These are phyloP conservation scores for Epinotia brunnichana DNA, from an alignment of 2,888 invertebrate species.

Conservation along the genomic window DNA sequence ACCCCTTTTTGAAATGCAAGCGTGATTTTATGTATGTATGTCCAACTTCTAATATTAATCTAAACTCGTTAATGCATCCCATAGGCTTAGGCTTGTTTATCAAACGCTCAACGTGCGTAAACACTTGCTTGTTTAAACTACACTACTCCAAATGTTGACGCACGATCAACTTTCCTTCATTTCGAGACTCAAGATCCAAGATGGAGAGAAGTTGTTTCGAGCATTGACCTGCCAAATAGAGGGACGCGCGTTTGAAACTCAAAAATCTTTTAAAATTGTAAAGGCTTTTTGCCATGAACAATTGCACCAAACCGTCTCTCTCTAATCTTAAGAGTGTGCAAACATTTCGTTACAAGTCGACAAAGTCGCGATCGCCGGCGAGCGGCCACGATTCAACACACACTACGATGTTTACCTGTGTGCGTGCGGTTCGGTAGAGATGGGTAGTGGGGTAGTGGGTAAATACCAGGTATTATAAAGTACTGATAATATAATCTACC, in stretches of 20 bases:
- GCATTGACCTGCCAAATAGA: background rate
- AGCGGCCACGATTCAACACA: too few relatives aligned
- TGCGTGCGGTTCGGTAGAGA: too few relatives aligned
- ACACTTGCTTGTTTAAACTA: slow-evolving; percentile 28
- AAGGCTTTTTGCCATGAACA: too few relatives aligned
- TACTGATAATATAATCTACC: too few relatives aligned
- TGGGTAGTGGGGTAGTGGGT: too few relatives aligned
- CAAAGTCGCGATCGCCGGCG: too few relatives aligned
- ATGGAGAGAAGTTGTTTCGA: slow-evolving; percentile 6
- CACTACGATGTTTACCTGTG: too few relatives aligned
- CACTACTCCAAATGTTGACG: slow-evolving; percentile 27
- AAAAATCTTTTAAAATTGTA: too few relatives aligned
- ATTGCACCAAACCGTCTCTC: too few relatives aligned
- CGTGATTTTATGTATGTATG: background rate
- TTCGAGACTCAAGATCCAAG: slow-evolving; percentile 10
- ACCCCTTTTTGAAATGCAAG: background rate
- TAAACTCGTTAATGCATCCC: slow-evolving; percentile 1
- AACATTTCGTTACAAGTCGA: too few relatives aligned
- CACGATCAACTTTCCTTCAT: slow-evolving; percentile 35
- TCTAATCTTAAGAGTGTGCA: too few relatives aligned
- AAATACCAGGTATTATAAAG: too few relatives aligned
- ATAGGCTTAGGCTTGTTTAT: slow-evolving; percentile 31
- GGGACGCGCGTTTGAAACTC: background rate
- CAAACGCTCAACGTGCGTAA: slow-evolving; percentile 32
- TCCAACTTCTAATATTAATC: slow-evolving; percentile 15